A percentile compares a stretch with the other conserved stretches of the same genome.
Conservation (phyloP, 2,888 invertebrate species). For the Liopterus haemorrhoidalis region DNA sequence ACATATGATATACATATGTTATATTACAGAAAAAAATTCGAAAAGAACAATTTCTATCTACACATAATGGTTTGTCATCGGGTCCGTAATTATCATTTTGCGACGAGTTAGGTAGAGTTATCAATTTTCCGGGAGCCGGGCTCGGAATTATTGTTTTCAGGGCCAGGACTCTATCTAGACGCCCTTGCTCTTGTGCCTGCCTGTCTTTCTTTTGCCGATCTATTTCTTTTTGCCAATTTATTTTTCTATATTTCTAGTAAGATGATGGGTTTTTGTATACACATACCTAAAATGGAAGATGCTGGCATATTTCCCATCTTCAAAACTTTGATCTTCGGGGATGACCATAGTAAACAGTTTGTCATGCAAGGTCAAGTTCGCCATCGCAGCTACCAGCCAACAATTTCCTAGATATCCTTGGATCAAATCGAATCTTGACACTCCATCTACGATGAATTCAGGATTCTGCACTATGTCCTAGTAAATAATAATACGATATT, state of each 20-base stretch:
- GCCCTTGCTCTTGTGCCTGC: no score
- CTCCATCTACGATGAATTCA: slow-evolving; percentile 50
- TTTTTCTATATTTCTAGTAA: not conserved
- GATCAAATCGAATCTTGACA: slow-evolving; percentile 56
- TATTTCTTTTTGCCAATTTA: slow-evolving; percentile 8
- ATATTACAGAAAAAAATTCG: no score
- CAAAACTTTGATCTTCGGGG: slow-evolving; percentile 53
- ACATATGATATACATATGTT: no score
- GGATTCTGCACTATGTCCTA: slow-evolving; percentile 47
- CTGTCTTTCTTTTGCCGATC: no score
- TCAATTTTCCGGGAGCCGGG: no score
- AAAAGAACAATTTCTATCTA: no score
- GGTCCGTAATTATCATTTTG: no score
- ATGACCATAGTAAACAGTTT: slow-evolving; percentile 52
- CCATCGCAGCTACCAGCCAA: slow-evolving; percentile 53
- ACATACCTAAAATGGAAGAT: slow-evolving; percentile 49
- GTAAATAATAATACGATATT: no score
- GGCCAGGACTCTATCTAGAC: no score
- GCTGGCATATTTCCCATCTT: slow-evolving; percentile 50
- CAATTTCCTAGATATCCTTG: slow-evolving; percentile 56
- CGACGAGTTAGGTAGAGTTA: no score
- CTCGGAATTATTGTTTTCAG: no score
- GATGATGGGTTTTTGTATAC: slow-evolving; percentile 25
- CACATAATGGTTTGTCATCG: no score
- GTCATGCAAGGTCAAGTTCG: slow-evolving; percentile 49